Conservation (phyloP, 1,140 invertebrate species). For the Probaryconus sp. region DNA sequence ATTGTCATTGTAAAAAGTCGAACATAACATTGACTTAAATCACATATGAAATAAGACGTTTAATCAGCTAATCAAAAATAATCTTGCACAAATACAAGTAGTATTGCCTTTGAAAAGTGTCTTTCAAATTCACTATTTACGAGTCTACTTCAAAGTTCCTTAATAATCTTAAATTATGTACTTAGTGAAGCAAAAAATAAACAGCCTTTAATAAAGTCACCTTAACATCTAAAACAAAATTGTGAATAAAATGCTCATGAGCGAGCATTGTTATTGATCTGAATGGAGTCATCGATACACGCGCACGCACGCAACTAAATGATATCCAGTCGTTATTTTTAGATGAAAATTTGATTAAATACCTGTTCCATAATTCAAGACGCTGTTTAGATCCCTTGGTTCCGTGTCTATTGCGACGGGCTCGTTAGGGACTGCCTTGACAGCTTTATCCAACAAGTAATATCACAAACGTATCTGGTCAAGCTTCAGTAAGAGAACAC, state of each 20-base stretch:
- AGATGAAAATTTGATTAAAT: slow-evolving; percentile 49
- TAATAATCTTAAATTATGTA: no score
- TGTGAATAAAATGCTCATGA: slow-evolving; percentile 14
- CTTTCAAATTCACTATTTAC: no score
- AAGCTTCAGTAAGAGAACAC: slow-evolving; percentile 26
- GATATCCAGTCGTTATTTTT: slow-evolving; percentile 34
- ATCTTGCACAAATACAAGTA: no score
- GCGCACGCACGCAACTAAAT: slow-evolving; percentile 31
- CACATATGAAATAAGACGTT: no score
- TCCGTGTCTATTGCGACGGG: slow-evolving; percentile 22
- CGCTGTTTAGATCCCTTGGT: slow-evolving; percentile 18
- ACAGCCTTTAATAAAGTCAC: no score
- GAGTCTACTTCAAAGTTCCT: no score
- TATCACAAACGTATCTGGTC: slow-evolving; percentile 37
- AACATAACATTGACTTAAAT: no score
- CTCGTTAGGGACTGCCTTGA: slow-evolving; percentile 34
- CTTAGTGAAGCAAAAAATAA: no score
- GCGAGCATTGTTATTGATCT: slow-evolving; percentile 40
- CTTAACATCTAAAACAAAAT: no score
- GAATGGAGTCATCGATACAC: slow-evolving; percentile 23
- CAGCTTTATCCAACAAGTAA: slow-evolving; percentile 33
- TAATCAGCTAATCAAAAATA: no score
- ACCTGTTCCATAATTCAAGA: slow-evolving; percentile 44
- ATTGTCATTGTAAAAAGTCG: no score
- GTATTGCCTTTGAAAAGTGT: no score